Evolutionary conservation across 2,888 invertebrate genomes (phyloP).

Genomic region (Alcis repandata): DNA sequence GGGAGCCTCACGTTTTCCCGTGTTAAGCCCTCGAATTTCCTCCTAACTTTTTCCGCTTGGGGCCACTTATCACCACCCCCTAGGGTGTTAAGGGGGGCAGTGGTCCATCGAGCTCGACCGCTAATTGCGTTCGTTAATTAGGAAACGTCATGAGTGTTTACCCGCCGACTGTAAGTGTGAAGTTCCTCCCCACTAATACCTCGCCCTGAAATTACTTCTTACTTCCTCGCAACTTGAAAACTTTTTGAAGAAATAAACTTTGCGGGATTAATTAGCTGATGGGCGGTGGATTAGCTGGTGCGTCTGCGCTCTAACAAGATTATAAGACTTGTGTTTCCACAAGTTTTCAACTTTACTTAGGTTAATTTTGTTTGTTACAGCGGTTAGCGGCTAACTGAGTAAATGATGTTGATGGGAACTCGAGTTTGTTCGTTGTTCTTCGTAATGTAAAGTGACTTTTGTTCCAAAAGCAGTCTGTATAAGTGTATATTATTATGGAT

Average conservation of each 20-base stretch:
- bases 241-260: conserved; percentile 84
- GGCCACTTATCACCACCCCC: conserved; percentile 78
- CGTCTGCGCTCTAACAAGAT: conserved; percentile 83
- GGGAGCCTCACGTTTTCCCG: conserved; percentile 64
- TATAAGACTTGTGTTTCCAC: conserved; percentile 83
- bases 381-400: conserved; percentile 56
- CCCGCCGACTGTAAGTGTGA: conserved; percentile 84
- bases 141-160: conserved; percentile 87
- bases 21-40: conserved; percentile 80
- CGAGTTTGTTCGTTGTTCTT: conserved; percentile 36
- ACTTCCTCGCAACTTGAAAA: conserved; percentile 82
- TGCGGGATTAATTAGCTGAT: conserved; percentile 85
- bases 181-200: conserved; percentile 81
- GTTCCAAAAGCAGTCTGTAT: conserved; percentile 12
- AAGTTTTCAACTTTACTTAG: conserved; percentile 81
- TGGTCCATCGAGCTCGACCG: conserved; percentile 79
- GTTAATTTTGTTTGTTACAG: conserved; percentile 79
- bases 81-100: conserved; percentile 34
- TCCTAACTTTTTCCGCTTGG: conserved; percentile 80
- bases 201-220: conserved; percentile 85
- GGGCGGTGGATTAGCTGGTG: conserved; percentile 81
- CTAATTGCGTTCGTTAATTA: conserved; percentile 87
- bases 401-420: conserved; percentile 45
- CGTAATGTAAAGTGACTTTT: conserved; percentile 34
- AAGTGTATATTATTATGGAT: conserved; percentile 13